These are phyloP conservation scores for Pelmatolapia mariae DNA, from an alignment of 2,113 vertebrate species.

Conservation along the genomic window DNA sequence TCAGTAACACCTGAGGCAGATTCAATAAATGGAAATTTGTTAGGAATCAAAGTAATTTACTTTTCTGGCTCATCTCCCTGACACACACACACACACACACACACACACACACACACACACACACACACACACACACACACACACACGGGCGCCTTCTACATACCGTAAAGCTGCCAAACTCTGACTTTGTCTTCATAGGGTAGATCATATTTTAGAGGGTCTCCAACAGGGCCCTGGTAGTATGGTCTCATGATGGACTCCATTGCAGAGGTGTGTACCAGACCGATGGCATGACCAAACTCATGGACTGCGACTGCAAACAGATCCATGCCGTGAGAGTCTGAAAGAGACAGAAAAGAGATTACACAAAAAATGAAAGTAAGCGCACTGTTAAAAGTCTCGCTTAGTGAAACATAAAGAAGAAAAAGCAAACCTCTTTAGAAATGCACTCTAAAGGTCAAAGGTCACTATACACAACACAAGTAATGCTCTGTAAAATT, in stretches of 20 bases:
- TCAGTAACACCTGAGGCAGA: not conserved
- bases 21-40: not conserved
- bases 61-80: not conserved
- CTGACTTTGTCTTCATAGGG: conserved; percentile 92
- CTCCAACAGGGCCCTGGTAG: conserved; percentile 92
- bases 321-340: conserved; percentile 88
- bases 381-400: not conserved
- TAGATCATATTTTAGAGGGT: conserved; percentile 89
- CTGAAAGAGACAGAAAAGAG: conserved; percentile 42
- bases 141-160: conserved; percentile 29
- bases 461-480: not conserved
- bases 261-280: conserved; percentile 85
- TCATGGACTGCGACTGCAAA: conserved; percentile 95
- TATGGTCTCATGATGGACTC: conserved; percentile 96
- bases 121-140: not conserved
- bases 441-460: not conserved
- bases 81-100: not conserved
- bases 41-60: not conserved
- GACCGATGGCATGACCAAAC: conserved; percentile 93
- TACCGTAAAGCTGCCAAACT: conserved; percentile 95
- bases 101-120: not conserved
- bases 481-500: not conserved
- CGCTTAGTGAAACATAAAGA: not conserved
- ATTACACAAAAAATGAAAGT: not conserved
- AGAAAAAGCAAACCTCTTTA: not conserved